Percentiles rank a stretch among this genome's conserved stretches.
Evolutionary conservation across 2,113 vertebrate species (phyloP).

Genomic region (Perca fluviatilis): DNA sequence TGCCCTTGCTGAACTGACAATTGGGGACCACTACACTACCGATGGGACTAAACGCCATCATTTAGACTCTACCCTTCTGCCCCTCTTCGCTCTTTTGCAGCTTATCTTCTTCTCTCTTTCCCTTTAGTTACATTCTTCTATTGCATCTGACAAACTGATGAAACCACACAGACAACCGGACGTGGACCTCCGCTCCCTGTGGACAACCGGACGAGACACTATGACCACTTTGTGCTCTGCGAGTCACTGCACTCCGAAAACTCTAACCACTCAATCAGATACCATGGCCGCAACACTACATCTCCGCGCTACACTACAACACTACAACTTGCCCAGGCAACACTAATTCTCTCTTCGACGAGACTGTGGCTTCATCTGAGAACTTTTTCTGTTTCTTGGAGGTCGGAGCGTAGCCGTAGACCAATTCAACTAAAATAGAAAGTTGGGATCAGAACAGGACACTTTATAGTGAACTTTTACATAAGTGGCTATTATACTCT

Average conservation of each 20-base stretch:
- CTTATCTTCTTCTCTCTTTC: conserved; percentile 32
- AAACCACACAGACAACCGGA: conserved; percentile 35
- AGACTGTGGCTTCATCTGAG: conserved; percentile 37
- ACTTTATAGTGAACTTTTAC: conserved; percentile 47
- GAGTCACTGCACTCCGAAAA: conserved; percentile 22
- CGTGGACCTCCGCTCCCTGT: conserved; percentile 60
- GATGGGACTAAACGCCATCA: conserved; percentile 51
- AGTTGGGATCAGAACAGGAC: conserved; percentile 37
- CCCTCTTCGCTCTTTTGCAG: conserved; percentile 42
- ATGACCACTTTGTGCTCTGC: conserved; percentile 61
- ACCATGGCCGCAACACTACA: conserved; percentile 29
- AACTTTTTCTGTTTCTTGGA: conserved; percentile 41
- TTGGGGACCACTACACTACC: conserved; percentile 70
- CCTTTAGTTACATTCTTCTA: conserved; percentile 69
- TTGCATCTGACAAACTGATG: conserved; percentile 48
- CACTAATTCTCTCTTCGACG: conserved; percentile 7
- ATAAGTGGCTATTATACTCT: conserved; percentile 42
- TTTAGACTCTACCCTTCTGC: conserved; percentile 45
- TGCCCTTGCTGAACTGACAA: conserved; percentile 83
- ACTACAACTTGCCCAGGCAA: conserved; percentile 30
- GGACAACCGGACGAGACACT: conserved; percentile 63
- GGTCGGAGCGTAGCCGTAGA: conserved; percentile 19
- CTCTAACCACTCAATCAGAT: conserved; percentile 34
- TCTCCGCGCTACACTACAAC: not conserved
- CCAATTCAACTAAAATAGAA: conserved; percentile 30